These are phyloP conservation scores for Ageneiosus marmoratus DNA, from an alignment of 2,113 vertebrate species.

Conservation along the genomic window DNA sequence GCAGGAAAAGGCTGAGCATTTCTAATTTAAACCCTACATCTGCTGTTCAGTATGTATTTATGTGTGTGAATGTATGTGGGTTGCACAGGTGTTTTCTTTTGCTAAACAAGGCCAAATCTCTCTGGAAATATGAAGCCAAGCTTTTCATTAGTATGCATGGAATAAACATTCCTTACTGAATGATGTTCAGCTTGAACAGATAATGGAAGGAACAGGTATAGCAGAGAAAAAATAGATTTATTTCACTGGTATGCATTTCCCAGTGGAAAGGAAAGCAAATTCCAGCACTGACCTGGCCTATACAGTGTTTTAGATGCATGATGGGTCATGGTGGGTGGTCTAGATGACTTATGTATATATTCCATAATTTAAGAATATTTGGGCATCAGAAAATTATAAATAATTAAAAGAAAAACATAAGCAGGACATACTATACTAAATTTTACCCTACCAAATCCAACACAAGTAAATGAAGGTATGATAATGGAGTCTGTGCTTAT, in stretches of 20 bases:
- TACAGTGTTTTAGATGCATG: background rate
- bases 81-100: background rate
- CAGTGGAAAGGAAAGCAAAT: background rate
- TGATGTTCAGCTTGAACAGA: slow-evolving; percentile 14
- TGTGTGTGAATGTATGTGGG: too few species aligned
- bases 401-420: background rate
- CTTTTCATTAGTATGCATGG: slow-evolving; percentile 18
- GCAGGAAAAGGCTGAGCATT: background rate
- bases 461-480: background rate
- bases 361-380: background rate
- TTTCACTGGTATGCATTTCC: background rate
- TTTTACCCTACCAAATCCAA: background rate
- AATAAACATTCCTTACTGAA: slow-evolving; percentile 5
- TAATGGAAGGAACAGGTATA: slow-evolving; percentile 38
- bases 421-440: background rate
- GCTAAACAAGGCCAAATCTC: background rate
- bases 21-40: background rate
- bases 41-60: background rate
- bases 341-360: slow-evolving; percentile 1
- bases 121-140: slow-evolving; percentile 21
- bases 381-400: background rate
- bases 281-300: slow-evolving; percentile 2
- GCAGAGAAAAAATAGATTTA: slow-evolving; percentile 10
- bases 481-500: background rate
- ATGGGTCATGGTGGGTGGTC: background rate